Evolutionary conservation across 2,888 invertebrate genomes (phyloP).

Genomic region (Dynastes grantii): DNA sequence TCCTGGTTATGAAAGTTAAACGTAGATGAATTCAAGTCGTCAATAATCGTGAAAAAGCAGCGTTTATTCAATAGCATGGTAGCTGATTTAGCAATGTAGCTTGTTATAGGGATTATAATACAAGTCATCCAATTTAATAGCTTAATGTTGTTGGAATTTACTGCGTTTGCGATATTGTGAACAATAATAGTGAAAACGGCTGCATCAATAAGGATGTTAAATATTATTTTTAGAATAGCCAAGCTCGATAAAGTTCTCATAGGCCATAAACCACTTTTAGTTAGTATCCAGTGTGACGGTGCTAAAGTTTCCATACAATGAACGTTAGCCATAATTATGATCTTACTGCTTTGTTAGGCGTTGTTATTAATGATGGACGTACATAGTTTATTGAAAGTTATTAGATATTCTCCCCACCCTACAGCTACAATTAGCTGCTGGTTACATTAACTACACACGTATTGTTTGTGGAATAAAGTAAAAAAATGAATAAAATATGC

Average conservation of each 20-base stretch:
- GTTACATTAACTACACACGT: too few species aligned
- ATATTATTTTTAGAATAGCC: not conserved
- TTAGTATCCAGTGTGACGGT: not conserved
- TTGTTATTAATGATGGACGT: too few species aligned
- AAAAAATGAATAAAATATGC: too few species aligned
- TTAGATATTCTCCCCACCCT: too few species aligned
- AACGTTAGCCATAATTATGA: constrained; percentile 16
- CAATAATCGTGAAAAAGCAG: not conserved
- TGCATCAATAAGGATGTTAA: constrained; percentile 1
- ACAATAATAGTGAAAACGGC: not conserved
- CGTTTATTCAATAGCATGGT: not conserved
- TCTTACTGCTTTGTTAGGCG: not conserved
- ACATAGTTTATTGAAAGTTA: too few species aligned
- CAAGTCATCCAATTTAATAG: constrained; percentile 20
- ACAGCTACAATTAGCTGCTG: too few species aligned
- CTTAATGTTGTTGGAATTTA: not conserved
- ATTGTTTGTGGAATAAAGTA: too few species aligned
- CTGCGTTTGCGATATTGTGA: constrained; percentile 11
- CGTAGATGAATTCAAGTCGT: not conserved
- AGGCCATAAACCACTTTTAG: constrained; percentile 14
- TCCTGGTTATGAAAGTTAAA: not conserved
- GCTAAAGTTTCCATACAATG: constrained; percentile 13
- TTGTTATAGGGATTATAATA: constrained; percentile 5
- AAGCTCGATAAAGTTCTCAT: not conserved
- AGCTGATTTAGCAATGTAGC: constrained; percentile 3